These are phyloP conservation scores for Sarcophaga carnaria DNA, from an alignment of 2,888 invertebrate species.

Conservation along the genomic window DNA sequence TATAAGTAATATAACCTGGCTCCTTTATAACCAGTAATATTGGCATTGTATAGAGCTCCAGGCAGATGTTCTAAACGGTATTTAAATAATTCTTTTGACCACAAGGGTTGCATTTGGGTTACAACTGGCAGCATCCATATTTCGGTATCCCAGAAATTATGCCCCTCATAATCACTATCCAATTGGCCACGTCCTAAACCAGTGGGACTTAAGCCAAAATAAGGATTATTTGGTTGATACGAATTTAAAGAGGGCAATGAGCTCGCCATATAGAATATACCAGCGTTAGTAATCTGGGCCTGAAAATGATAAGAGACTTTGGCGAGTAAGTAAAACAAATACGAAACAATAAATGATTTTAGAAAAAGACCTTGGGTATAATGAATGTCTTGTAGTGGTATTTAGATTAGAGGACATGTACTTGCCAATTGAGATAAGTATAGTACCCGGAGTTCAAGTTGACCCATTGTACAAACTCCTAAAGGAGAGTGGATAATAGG, in stretches of 20 bases:
- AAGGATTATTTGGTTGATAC: slow-evolving; percentile 82
- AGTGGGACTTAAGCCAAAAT: slow-evolving; percentile 84
- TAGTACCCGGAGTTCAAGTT: too few relatives aligned
- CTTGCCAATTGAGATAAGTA: too few relatives aligned
- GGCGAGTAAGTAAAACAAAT: too few relatives aligned
- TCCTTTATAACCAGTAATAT: slow-evolving; percentile 83
- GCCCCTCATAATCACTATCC: slow-evolving; percentile 82
- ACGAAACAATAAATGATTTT: too few relatives aligned
- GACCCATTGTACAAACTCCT: too few relatives aligned
- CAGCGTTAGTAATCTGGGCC: slow-evolving; percentile 82
- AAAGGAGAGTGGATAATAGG: too few relatives aligned
- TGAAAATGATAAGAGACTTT: slow-evolving; percentile 18
- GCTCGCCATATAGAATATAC: slow-evolving; percentile 84
- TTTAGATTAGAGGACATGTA: too few relatives aligned
- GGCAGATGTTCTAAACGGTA: slow-evolving; percentile 83
- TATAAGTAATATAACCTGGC: slow-evolving; percentile 81
- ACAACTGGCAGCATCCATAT: slow-evolving; percentile 85
- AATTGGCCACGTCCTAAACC: slow-evolving; percentile 83
- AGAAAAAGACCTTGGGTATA: too few relatives aligned
- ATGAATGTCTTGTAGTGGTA: too few relatives aligned
- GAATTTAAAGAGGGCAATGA: slow-evolving; percentile 83
- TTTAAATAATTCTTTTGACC: slow-evolving; percentile 82
- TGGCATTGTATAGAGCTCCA: slow-evolving; percentile 83
- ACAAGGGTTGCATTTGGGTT: slow-evolving; percentile 82
- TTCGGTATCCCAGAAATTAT: slow-evolving; percentile 86